Evolutionary conservation across 2,888 invertebrate species (phyloP), one percentile per base, ranked within the genome.

Genomic region (Stenodera caucasica): DNA sequence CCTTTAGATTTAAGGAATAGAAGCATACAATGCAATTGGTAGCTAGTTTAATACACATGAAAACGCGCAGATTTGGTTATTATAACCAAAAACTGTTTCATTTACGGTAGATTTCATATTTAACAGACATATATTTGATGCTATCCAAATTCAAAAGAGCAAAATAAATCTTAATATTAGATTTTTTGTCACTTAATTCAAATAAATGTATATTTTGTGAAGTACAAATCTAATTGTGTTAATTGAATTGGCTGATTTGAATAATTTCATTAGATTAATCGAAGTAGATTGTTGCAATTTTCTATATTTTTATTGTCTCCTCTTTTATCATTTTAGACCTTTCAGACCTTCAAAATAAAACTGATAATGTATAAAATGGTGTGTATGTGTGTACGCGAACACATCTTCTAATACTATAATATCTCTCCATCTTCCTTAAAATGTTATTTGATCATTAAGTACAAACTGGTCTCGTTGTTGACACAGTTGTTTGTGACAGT

Each of bases 401-500:
- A 45, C 21, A 23, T 21, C 5, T 23, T 12, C 18, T n/a, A n/a
- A n/a, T n/a, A n/a, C 21, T 45, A n/a, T 45, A 45, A 12, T 12
- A 23, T 21, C 21, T 23, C 21, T 45, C 23, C 18, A n/a, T 45
- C 45, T 45, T 23, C 23, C 45, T 45, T 23, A 45, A 58, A 58
- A 58, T 49, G 58, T 30, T 53, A 53, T 58, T 58, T 58, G 59
- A 55, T 59, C 35, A 55, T 50, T 59, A 59, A 55, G 32, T 52
- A 50, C 59, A 37, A 45, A 30, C 60, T 60, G 60, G 60, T 23
- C 51, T 14, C 53, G 60, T 57, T 60, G 60, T 60, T 60, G 57
- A 60, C 60, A 53, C 57, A 57, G 53, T 57, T 60, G 60, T 53
- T 60, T 53, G 57, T 56, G 57, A 57, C 60, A 56, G 49, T 14